Base-by-base conservation (phyloP, 2,888 invertebrate genomes). In the Sinodicranocentrus sp. region DNA sequence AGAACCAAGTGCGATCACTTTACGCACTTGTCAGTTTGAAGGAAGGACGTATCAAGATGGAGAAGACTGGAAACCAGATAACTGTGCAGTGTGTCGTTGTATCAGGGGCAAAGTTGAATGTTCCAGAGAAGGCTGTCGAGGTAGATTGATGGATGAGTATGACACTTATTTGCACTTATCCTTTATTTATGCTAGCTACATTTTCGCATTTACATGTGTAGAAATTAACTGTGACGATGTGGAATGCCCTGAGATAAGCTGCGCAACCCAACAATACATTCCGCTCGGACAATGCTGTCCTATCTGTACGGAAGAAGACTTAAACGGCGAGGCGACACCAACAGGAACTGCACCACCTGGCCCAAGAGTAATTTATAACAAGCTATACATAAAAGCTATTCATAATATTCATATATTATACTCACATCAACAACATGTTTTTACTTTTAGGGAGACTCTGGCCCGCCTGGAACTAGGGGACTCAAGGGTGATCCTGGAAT, bases 81-180 rank as follows among this genome's bases (percentile, higher is more conserved):
- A 93, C 87, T 95, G 95, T 89, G 95, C 94, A 0, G 91, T 93
- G 25, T 97, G 97, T 89, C 92, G 92, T 59, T 97, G 97, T 90
- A 91, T 91, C 68, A 91, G 91, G 23, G 95, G 95, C 0, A 91
- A 92, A 54, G 92, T 95, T 57, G 91, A 92, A 65, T 94, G 94
- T 89, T 90, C 88, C 80, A 90, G 90, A 5, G 90, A 90, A 80
- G 90, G 88, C 2, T 89, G 89, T 80, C 87, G 87, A 78, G 87
- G 87, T 88, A 26, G 15, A 33, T 70, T 48, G n/a, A n/a, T n/a
- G n/a, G n/a, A n/a, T n/a, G n/a, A n/a, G n/a, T n/a, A n/a, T n/a
- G n/a, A n/a, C n/a, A n/a, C n/a, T n/a, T n/a, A n/a, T n/a, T n/a
- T n/a, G n/a, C n/a, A n/a, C n/a, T n/a, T n/a, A n/a, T n/a, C n/a